Conservation (phyloP, 1,140 invertebrate species). For the Mycetomoellerius zeteki region DNA sequence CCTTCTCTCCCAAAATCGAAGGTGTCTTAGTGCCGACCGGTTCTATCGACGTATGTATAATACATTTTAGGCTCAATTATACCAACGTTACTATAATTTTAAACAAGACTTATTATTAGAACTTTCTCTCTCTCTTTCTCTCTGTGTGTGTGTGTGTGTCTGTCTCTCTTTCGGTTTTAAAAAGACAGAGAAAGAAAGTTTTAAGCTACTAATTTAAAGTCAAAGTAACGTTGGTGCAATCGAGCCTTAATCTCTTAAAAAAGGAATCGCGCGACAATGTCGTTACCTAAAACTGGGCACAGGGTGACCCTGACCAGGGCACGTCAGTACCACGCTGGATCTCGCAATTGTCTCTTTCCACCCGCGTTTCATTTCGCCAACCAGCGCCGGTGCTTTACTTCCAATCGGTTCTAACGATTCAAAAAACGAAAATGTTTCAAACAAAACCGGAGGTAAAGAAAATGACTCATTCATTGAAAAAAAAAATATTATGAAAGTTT, state of each 20-base stretch:
- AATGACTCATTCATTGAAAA: background rate
- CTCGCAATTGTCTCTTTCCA: conserved; percentile 77
- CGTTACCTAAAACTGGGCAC: conserved; percentile 84
- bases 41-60: conserved; percentile 87
- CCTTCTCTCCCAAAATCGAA: conserved; percentile 89
- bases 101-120: too few species aligned
- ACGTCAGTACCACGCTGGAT: conserved; percentile 87
- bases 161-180: too few species aligned
- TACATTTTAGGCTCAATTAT: background rate
- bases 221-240: too few species aligned
- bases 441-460: background rate
- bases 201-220: too few species aligned
- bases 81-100: too few species aligned
- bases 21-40: conserved; percentile 91
- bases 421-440: conserved; percentile 29
- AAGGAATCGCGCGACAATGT: background rate
- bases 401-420: conserved; percentile 89
- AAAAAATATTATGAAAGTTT: background rate
- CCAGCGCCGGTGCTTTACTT: conserved; percentile 90
- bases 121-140: too few species aligned
- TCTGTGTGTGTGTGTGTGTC: too few species aligned
- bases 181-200: too few species aligned
- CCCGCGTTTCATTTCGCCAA: conserved; percentile 83
- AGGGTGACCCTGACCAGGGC: conserved; percentile 89
- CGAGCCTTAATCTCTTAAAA: background rate